Conservation (phyloP, 2,113 vertebrate genomes). For the Herpetotheres cachinnans region DNA sequence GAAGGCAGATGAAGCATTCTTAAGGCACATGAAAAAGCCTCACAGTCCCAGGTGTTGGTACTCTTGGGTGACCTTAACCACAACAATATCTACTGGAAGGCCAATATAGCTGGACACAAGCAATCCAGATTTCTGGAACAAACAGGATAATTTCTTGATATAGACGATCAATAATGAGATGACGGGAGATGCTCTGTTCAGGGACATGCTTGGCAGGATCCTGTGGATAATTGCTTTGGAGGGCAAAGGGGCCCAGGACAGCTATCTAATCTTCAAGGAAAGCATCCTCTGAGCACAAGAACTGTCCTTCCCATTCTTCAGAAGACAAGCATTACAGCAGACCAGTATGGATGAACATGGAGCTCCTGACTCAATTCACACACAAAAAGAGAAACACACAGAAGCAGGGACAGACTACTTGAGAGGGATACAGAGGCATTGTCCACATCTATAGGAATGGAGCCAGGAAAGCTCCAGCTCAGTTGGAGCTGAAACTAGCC, state of each 20-base stretch:
- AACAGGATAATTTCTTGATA: background rate
- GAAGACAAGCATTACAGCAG: background rate
- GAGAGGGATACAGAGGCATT: background rate
- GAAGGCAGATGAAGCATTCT: background rate
- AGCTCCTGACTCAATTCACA: background rate
- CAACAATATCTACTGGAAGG: background rate
- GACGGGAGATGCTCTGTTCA: background rate
- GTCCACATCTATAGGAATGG: background rate
- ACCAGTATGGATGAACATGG: rapidly evolving
- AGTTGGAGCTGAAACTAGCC: background rate
- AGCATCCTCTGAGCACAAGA: background rate
- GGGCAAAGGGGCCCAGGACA: background rate
- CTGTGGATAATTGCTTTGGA: background rate
- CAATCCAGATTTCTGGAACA: background rate
- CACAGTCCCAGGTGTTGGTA: background rate
- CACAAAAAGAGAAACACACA: background rate
- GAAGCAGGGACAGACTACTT: background rate
- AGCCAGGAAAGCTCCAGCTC: background rate
- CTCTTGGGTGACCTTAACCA: background rate
- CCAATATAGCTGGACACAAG: background rate
- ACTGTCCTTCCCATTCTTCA: background rate
- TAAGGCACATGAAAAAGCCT: background rate
- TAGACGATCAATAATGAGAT: background rate
- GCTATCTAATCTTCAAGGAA: background rate
- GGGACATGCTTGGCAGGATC: background rate